phyloP scores from a whole-genome alignment of 2,888 invertebrate genomes.

The Pristionchus japonicus region DNA sequence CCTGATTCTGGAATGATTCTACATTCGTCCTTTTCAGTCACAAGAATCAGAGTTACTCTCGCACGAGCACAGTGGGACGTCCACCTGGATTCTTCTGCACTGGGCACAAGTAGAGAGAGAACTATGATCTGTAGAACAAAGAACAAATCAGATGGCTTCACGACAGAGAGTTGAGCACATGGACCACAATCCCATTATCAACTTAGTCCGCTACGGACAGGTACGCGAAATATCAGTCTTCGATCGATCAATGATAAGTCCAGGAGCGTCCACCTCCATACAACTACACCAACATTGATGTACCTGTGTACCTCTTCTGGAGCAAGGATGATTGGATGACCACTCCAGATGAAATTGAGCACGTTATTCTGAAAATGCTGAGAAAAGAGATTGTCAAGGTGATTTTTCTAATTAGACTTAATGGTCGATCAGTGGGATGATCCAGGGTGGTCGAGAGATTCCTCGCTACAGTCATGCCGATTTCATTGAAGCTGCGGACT shows the following conservation, averaged over 20 bases:
- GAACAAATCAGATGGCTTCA: background rate
- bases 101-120: background rate
- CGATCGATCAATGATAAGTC: background rate
- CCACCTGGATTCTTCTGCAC: background rate
- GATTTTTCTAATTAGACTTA: background rate
- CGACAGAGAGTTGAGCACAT: background rate
- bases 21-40: too few species aligned
- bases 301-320: background rate
- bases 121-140: background rate
- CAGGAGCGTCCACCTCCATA: background rate
- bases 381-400: background rate
- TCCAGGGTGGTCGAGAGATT: background rate
- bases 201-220: background rate
- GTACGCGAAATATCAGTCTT: background rate
- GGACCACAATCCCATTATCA: background rate
- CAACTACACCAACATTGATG: background rate
- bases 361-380: background rate
- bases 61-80: background rate
- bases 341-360: background rate
- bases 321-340: constrained; percentile 10
- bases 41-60: background rate
- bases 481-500: background rate
- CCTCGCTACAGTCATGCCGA: background rate
- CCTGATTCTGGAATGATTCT: too few species aligned
- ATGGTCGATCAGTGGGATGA: too few species aligned